Percentiles rank a stretch among this genome's conserved stretches.
phyloP scores from a whole-genome alignment of 2,113 vertebrate genomes.

The Dermatemys mawii region DNA sequence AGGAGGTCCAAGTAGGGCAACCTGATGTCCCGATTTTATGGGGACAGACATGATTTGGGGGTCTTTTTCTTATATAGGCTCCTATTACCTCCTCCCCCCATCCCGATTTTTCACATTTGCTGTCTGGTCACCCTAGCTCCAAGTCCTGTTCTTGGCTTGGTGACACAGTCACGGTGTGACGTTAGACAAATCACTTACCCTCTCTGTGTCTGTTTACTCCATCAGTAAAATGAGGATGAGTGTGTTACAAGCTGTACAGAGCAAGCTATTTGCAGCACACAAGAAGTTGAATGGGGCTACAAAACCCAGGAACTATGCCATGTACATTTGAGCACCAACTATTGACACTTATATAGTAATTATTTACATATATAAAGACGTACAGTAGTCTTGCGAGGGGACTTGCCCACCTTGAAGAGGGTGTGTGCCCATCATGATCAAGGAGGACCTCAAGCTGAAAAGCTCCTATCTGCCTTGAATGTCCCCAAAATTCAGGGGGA shows the following conservation, averaged over 20 bases:
- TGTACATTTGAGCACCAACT: neutral
- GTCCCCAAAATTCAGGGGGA: neutral
- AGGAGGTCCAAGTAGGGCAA: neutral
- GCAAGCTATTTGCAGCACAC: neutral
- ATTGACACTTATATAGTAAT: neutral
- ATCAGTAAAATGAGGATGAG: neutral
- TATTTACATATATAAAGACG: neutral
- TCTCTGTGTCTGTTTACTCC: neutral
- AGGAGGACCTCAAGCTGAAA: rapidly evolving
- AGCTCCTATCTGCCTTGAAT: neutral
- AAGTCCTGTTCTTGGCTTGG: neutral
- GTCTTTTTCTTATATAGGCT: too few species aligned
- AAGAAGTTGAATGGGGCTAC: neutral
- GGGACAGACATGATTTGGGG: too few species aligned
- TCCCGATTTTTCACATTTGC: too few species aligned
- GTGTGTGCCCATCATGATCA: neutral
- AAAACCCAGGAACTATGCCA: neutral
- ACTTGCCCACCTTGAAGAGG: neutral
- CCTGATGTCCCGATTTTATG: too few species aligned
- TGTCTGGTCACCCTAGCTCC: too few species aligned
- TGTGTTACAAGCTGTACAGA: neutral
- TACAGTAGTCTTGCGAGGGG: neutral
- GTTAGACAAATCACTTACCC: neutral
- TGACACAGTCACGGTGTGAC: neutral
- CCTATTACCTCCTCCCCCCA: too few species aligned